phyloP scores from a whole-genome alignment of 1,140 invertebrate genomes.

The Leptopilina boulardi region DNA sequence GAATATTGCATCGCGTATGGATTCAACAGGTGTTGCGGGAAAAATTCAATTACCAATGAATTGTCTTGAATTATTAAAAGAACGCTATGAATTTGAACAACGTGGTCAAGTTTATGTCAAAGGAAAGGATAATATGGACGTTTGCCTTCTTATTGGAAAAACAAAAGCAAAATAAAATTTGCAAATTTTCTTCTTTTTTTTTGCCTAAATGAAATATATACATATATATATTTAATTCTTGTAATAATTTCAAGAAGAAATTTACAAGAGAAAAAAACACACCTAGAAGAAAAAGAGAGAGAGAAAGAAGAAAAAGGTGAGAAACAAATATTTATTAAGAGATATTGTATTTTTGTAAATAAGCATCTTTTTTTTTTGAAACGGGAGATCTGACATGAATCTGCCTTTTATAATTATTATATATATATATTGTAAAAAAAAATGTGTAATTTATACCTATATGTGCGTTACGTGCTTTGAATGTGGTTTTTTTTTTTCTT shows the following conservation, averaged over 20 bases:
- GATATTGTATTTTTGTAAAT: conserved; percentile 59
- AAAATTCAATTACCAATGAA: conserved; percentile 90
- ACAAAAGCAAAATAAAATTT: conserved; percentile 46
- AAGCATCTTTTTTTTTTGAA: conserved; percentile 34
- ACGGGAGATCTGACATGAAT: conserved; percentile 28
- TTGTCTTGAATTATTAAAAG: conserved; percentile 81
- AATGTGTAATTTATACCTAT: background rate
- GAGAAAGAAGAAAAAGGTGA: conserved; percentile 13
- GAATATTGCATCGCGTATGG: conserved; percentile 97
- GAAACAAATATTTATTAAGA: conserved; percentile 48
- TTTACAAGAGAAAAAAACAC: no score
- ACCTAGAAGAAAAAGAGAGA: background rate
- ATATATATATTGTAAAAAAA: conserved; percentile 11
- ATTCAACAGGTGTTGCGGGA: conserved; percentile 91
- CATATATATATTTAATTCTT: no score
- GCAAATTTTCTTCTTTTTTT: no score
- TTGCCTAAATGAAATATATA: background rate
- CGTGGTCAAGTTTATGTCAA: conserved; percentile 94
- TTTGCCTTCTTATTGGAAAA: conserved; percentile 84
- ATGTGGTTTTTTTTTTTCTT: no score
- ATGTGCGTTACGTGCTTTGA: background rate
- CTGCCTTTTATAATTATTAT: conserved; percentile 18
- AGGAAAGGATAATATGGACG: conserved; percentile 96
- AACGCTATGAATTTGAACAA: conserved; percentile 86
- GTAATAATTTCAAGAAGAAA: no score